Base-by-base conservation (phyloP, 2,888 invertebrate genomes). In the Allacma fusca region DNA sequence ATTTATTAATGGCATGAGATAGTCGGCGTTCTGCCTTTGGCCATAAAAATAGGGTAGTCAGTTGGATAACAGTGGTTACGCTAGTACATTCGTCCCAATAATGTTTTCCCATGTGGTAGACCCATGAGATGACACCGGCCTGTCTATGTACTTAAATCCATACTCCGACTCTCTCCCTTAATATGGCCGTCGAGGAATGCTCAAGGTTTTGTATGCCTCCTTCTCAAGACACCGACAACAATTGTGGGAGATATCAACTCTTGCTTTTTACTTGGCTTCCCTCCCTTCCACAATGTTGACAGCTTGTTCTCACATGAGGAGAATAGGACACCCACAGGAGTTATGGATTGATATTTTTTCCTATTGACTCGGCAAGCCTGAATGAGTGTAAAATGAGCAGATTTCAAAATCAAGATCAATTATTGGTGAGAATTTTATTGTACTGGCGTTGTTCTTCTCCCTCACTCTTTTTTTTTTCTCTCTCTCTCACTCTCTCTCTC, bases 1-100 rank as follows among this genome's bases (percentile, higher is more conserved):
- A 81, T 81, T 81, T 81, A 81, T 81, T 81, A 81, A 81, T 81
- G 81, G 79, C 78, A 77, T 74, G 59, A 75, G 76, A 77, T 69
- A 44, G 71, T 50, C 69, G 28, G 64, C 76, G 71, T 77, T 65
- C 64, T 70, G 76, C 76, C 76, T 57, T 70, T 43, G 65, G 71
- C 71, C 70, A 71, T 77, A 77, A 77, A 77, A 77, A 77, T 71
- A 71, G 76, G 68, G 57, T 68, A 68, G 74, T 50, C 68, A 57
- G 69, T 70, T 70, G 69, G 69, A 70, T 43, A 70, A 44, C 43
- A 70, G 69, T 24, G 44, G 69, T 70, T 70, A 70, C 40, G 69
- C 40, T 70, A 70, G 69, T 43, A 44, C 69, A 70, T 70, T 70
- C 69, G 43, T 70, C 69, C 69, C 69, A 70, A 70, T 70, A 40